These are phyloP conservation scores for Lacanobia oleracea DNA, from an alignment of 2,888 invertebrate species.

Conservation along the genomic window DNA sequence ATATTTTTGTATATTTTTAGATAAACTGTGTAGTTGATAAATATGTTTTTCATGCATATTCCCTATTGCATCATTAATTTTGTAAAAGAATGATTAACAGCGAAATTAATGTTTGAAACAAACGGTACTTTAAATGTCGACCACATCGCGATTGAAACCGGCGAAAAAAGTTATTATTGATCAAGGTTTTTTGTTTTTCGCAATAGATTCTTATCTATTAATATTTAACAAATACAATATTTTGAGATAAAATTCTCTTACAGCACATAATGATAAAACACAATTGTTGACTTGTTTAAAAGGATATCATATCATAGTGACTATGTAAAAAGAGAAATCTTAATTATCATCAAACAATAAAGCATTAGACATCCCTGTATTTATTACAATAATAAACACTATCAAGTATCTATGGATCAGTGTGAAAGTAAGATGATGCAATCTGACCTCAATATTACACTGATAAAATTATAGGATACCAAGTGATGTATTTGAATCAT, in stretches of 20 bases:
- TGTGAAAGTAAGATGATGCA: slow-evolving; percentile 43
- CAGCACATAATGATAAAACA: not conserved
- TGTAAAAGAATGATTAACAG: too few relatives aligned
- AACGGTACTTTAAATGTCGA: too few relatives aligned
- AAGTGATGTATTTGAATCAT: not conserved
- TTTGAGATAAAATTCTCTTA: not conserved
- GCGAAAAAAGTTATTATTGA: not conserved
- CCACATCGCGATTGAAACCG: too few relatives aligned
- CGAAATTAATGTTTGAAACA: too few relatives aligned
- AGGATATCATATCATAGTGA: not conserved
- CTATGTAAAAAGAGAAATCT: slow-evolving; percentile 7
- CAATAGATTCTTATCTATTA: not conserved
- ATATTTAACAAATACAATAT: too few relatives aligned
- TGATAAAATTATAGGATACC: slow-evolving; percentile 36
- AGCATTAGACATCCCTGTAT: not conserved
- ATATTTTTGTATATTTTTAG: too few relatives aligned
- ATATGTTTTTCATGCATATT: too few relatives aligned
- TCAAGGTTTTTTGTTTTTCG: not conserved
- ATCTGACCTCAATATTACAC: slow-evolving; percentile 43
- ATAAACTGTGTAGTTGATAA: too few relatives aligned
- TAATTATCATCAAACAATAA: slow-evolving; percentile 8
- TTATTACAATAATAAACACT: slow-evolving; percentile 9
- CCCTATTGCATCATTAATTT: too few relatives aligned
- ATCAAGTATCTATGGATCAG: slow-evolving; percentile 8
- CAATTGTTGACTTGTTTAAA: not conserved